These are phyloP conservation scores for Parasteatoda tepidariorum DNA, from an alignment of 1,140 invertebrate species.

Conservation along the genomic window DNA sequence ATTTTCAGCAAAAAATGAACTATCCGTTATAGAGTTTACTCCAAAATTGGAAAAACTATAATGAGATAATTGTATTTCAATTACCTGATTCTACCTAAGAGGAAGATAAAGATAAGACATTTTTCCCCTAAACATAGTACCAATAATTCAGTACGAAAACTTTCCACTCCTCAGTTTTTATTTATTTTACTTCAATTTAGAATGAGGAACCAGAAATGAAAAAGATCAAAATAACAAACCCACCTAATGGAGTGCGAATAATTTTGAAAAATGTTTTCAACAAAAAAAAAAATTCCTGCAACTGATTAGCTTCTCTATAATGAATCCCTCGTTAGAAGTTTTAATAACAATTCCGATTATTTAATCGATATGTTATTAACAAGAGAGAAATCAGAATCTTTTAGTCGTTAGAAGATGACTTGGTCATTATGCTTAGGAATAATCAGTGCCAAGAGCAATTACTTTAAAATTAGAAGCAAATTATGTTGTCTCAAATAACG, in stretches of 20 bases:
- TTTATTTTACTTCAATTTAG: background rate
- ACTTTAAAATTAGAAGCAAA: slow-evolving; percentile 38
- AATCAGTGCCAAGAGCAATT: slow-evolving; percentile 32
- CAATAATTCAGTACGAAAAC: background rate
- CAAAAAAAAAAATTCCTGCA: background rate
- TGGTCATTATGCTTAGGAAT: slow-evolving; percentile 28
- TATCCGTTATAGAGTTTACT: no score
- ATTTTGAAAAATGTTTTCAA: slow-evolving; percentile 17
- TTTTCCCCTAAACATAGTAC: background rate
- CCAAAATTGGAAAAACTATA: slow-evolving; percentile 17
- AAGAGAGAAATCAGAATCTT: slow-evolving; percentile 24
- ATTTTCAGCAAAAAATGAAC: no score
- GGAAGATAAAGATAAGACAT: background rate
- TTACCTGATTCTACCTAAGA: background rate
- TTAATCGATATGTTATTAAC: slow-evolving; percentile 54
- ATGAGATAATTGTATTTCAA: background rate
- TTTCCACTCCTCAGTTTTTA: background rate
- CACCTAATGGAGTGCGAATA: slow-evolving; percentile 13
- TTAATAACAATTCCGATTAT: slow-evolving; percentile 58
- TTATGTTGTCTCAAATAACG: slow-evolving; percentile 24
- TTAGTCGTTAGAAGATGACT: slow-evolving; percentile 31
- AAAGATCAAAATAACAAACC: background rate
- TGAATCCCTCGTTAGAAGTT: slow-evolving; percentile 11
- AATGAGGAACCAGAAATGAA: slow-evolving; percentile 5
- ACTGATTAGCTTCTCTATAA: slow-evolving; percentile 23